Base-by-base conservation (phyloP, 1,140 invertebrate species). In the Cephus cinctus region DNA sequence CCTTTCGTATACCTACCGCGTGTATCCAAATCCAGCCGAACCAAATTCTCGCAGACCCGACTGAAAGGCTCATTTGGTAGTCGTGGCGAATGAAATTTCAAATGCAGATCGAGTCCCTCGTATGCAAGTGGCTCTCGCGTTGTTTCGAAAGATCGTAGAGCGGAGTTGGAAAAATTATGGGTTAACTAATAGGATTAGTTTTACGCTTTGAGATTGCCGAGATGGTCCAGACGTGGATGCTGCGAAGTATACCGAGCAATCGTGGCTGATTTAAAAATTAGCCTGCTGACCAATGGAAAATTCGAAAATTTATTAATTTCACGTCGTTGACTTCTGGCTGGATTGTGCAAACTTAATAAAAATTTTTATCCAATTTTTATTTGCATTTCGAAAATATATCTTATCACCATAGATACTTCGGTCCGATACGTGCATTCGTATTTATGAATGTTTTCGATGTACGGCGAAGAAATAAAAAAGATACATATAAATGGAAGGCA, bases 21-120 rank as follows among this genome's bases (percentile, higher is more conserved):
- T 25, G 21, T 30, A 27, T 27, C 6, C 25, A 27, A 6, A 27
- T n/a, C 25, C 25, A 8, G 6, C 25, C 6, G 25, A 32, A 31
- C 2, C 8, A n/a, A 5, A n/a, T n/a, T n/a, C 25, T n/a, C n/a
- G 6, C 25, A 27, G 25, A 32, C 35, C 2, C 8, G n/a, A 5
- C 11, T 1, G 30, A 25, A 23, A 43, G 27, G 32, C 32, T 56
- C 45, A 40, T 59, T 59, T 31, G 16, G 31, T 38, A 56, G 59
- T 63, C 52, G 47, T 54, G 50, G 51, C 27, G 52, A 55, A 65
- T 65, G 56, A 63, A 61, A 65, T 61, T 61, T 65, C 42, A 56
- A 63, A 63, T 59, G 63, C 44, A 61, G 52, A 65, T 65, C 59
- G n/a, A 55, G 51, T 38, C 52, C n/a, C n/a, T 55, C 52, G 45